phyloP scores from a whole-genome alignment of 2,888 invertebrate species.

The Strigamia crassipes region DNA sequence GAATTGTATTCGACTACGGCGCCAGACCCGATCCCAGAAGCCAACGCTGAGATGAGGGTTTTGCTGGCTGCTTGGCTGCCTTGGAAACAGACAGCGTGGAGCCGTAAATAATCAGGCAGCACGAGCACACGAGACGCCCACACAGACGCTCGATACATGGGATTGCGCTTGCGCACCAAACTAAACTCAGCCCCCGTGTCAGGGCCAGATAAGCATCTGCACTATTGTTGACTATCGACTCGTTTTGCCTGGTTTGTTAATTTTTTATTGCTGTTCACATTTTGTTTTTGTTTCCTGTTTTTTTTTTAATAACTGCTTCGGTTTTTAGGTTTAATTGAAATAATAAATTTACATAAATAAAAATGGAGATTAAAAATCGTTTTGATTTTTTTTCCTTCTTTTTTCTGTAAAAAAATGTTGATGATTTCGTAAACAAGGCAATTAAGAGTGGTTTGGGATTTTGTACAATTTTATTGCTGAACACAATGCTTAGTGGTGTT shows the following conservation, averaged over 20 bases:
- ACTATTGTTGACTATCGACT: constrained; percentile 28
- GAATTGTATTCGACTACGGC: constrained; percentile 22
- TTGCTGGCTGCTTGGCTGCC: constrained; percentile 40
- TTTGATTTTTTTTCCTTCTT: not conserved
- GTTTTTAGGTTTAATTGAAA: no score
- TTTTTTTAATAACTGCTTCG: not conserved
- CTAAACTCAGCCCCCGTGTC: constrained; percentile 18
- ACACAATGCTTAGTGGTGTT: not conserved
- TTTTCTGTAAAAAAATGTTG: not conserved
- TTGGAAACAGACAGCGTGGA: constrained; percentile 42
- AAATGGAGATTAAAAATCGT: not conserved
- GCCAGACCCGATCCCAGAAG: constrained; percentile 30
- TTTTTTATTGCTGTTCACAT: constrained; percentile 13
- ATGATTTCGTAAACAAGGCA: not conserved
- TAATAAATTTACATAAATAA: not conserved
- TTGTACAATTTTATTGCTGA: not conserved
- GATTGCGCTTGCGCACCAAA: constrained; percentile 12
- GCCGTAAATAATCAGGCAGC: constrained; percentile 40
- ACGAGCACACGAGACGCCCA: constrained; percentile 39
- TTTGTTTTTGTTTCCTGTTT: not conserved
- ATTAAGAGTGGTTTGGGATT: not conserved
- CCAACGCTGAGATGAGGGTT: constrained; percentile 33
- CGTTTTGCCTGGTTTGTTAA: constrained; percentile 2
- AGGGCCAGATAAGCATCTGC: constrained; percentile 27
- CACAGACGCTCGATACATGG: constrained; percentile 40